These are phyloP conservation scores for Pyxicephalus adspersus DNA, from an alignment of 2,113 vertebrate genomes.

Conservation along the genomic window DNA sequence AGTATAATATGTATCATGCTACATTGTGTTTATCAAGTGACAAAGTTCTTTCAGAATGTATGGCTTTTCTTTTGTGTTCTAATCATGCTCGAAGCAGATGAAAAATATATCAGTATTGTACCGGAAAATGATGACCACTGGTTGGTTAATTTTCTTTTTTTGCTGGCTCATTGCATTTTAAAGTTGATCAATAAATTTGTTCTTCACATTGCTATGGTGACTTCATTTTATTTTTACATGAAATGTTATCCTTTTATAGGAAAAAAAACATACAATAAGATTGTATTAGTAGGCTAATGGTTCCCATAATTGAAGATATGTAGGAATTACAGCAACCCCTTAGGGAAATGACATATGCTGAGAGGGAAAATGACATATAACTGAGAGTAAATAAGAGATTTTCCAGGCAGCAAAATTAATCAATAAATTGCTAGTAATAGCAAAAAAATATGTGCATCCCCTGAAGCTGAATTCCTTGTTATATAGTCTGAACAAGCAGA, in stretches of 20 bases:
- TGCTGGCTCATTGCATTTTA: constrained; percentile 48
- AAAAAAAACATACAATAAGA: no score
- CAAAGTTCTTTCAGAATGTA: constrained; percentile 45
- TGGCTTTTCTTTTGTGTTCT: constrained; percentile 33
- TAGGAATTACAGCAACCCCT: no score
- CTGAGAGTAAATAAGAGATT: no score
- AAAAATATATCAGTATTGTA: constrained; percentile 42
- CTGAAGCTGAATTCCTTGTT: no score
- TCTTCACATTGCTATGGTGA: constrained; percentile 29
- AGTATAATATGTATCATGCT: constrained; percentile 37
- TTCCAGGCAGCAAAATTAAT: no score
- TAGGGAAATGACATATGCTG: no score
- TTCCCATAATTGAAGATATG: no score
- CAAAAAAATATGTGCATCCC: no score
- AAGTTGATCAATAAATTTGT: constrained; percentile 52
- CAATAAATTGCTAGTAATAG: no score
- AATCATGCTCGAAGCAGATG: constrained; percentile 34
- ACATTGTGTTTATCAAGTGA: constrained; percentile 40
- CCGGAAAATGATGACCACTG: constrained; percentile 47
- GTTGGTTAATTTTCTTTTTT: constrained; percentile 54
- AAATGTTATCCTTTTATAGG: background rate
- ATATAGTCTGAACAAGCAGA: no score
- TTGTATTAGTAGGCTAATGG: no score
- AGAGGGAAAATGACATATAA: no score
- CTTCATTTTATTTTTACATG: background rate